Conservation (phyloP, 2,797 vertebrate species). For the Bufotes viridis region DNA sequence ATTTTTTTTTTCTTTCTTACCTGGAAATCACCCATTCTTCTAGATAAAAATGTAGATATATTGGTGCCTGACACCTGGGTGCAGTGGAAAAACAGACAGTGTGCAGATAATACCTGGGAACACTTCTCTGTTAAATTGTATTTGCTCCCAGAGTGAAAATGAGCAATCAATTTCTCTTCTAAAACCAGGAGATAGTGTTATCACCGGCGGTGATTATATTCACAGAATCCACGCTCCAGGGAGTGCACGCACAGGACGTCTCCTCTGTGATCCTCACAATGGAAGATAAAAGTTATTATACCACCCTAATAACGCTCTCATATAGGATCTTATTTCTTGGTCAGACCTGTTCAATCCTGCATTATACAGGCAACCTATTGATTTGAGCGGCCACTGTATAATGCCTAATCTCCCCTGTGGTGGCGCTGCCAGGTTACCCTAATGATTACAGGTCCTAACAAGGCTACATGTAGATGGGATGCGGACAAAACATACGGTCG, state of each 20-base stretch:
- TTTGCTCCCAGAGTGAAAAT: slow-evolving; percentile 46
- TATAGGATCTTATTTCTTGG: no score
- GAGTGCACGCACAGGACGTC: background rate
- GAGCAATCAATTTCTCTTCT: slow-evolving; percentile 50
- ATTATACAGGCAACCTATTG: no score
- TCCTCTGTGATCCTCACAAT: background rate
- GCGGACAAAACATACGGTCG: background rate
- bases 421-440: background rate
- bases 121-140: slow-evolving; percentile 29
- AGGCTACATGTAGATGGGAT: background rate
- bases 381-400: background rate
- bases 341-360: no score
- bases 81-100: slow-evolving; percentile 48
- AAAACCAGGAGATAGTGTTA: slow-evolving; percentile 34
- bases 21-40: slow-evolving; percentile 28
- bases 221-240: slow-evolving; percentile 18
- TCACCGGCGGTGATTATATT: slow-evolving; percentile 35
- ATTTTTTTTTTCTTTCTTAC: background rate
- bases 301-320: background rate
- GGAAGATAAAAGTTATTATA: background rate
- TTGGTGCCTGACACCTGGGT: slow-evolving; percentile 40
- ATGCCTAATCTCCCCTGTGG: background rate
- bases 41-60: slow-evolving; percentile 12
- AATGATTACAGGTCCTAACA: no score
- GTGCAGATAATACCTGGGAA: slow-evolving; percentile 32